phyloP scores from a whole-genome alignment of 2,797 vertebrate species.

The Cyprinella venusta region DNA sequence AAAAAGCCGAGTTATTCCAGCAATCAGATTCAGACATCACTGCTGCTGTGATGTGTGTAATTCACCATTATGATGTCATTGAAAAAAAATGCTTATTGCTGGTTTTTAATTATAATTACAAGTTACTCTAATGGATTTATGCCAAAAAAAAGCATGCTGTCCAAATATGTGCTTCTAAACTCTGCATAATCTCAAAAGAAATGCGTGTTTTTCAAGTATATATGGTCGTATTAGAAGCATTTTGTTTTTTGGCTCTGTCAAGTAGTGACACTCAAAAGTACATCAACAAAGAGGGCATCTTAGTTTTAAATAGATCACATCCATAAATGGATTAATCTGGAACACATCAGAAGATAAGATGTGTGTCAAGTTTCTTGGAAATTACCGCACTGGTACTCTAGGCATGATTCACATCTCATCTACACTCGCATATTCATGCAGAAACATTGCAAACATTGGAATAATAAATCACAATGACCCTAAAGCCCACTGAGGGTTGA shows the following conservation, averaged over 20 bases:
- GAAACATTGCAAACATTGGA: conserved; percentile 23
- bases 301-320: not conserved
- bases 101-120: not conserved
- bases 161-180: not conserved
- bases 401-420: conserved; percentile 17
- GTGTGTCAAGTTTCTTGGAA: conserved; percentile 4
- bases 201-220: conserved; percentile 22
- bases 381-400: not conserved
- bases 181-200: conserved; percentile 28
- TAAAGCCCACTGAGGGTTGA: not conserved
- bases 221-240: conserved; percentile 19
- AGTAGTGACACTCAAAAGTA: conserved; percentile 11
- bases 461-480: conserved; percentile 23
- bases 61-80: not conserved
- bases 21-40: not conserved
- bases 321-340: not conserved
- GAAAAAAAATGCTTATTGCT: not conserved
- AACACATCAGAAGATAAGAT: conserved; percentile 17
- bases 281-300: conserved; percentile 2
- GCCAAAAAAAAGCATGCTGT: not conserved
- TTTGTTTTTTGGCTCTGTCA: too few relatives aligned
- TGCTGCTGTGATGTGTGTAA: not conserved
- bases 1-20: not conserved
- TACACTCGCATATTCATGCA: not conserved
- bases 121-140: not conserved